A percentile compares a stretch with the other conserved stretches of the same genome.
Conservation (phyloP, 2,113 vertebrate species). For the Glaucidium brasilianum region DNA sequence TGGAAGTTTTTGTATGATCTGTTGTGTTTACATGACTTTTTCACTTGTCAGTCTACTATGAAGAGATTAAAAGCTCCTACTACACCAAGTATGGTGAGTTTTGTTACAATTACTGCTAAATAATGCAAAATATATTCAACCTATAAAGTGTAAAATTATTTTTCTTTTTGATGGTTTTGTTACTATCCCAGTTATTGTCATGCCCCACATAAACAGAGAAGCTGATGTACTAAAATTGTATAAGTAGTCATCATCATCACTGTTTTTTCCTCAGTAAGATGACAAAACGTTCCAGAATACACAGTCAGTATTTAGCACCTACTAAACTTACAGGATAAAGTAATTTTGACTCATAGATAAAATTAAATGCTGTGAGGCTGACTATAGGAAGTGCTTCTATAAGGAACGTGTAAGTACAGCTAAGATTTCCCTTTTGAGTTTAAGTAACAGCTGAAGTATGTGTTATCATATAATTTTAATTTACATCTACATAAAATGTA, state of each 20-base stretch:
- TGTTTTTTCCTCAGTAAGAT: neutral
- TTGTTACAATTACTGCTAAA: neutral
- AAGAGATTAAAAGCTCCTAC: neutral
- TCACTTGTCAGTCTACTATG: neutral
- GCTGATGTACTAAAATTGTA: neutral
- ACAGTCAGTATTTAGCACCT: neutral
- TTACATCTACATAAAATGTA: neutral
- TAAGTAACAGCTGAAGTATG: neutral
- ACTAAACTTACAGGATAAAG: neutral
- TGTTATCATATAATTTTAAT: neutral
- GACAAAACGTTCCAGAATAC: neutral
- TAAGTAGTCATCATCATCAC: neutral
- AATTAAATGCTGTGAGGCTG: neutral
- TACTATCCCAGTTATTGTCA: neutral
- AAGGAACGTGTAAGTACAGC: neutral
- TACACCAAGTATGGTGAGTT: neutral
- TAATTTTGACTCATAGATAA: neutral
- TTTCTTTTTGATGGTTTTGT: neutral
- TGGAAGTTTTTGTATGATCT: neutral
- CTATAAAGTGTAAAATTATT: neutral
- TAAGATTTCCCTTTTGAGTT: neutral
- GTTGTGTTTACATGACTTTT: neutral
- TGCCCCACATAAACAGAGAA: neutral
- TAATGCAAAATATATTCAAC: neutral
- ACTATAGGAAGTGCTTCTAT: neutral